Base-by-base conservation (phyloP, 2,113 vertebrate species). In the Pterocles orientalis region DNA sequence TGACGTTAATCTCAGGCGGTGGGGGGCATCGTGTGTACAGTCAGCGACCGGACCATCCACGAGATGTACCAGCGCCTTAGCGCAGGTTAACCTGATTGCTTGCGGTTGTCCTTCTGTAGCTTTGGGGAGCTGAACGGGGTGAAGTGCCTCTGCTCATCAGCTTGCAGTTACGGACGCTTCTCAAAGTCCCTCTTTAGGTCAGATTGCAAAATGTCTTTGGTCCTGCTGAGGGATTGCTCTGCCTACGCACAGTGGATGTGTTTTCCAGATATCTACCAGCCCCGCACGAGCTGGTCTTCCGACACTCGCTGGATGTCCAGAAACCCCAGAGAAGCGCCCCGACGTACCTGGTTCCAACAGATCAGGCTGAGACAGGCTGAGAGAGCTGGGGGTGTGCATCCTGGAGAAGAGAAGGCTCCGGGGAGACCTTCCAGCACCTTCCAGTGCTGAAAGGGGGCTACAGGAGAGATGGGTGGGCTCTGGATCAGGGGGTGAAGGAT, bases 1-100 rank as follows among this genome's bases (percentile, higher is more conserved):
- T 21, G 50, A 28, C 0, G 4, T 15, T 13, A 7, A 13, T 17
- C 15, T 43, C 68, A 41, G 0, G 1, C 1, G 2, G 47, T 3
- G 1, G 26, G 19, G 41, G 57, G 43, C 25, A 18, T 39, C 7
- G 4, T 6, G 17, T 29, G 28, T 33, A 5, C 21, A 5, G 7
- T 14, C 34, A 36, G 31, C 0, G 0, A 5, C 26, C 2, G 7
- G 21, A 6, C 31, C 16, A 33, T 50, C 78, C 54, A 33, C 10
- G 23, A 24, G 56, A 36, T 4, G 56, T 17, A 7, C 34, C 36
- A 8, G 43, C 48, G 29, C 39, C 56, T 43, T 48, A 7, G 17
- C 2, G 43, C 41, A 4, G 50, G 41, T 18, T 48, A 16, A 25
- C 62, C 3, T 25, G 57, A 47, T 45, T 20, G 54, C 56, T 56